These are phyloP conservation scores for Todiramphus chloris DNA, from an alignment of 2,113 vertebrate species.

Conservation along the genomic window DNA sequence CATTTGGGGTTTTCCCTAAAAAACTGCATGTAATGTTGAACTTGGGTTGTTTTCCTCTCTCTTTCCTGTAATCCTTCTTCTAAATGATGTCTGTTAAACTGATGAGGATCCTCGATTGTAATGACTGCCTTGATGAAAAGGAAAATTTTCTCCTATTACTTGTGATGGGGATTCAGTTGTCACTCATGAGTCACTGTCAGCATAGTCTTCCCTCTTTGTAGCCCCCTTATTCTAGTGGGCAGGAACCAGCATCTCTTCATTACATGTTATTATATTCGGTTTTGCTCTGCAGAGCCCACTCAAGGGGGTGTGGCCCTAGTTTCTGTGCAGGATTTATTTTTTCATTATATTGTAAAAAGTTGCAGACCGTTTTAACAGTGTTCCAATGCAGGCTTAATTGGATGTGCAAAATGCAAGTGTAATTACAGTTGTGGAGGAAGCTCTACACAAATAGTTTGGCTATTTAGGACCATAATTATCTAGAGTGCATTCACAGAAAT, in stretches of 20 bases:
- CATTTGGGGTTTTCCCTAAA: not conserved
- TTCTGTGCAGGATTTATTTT: not conserved
- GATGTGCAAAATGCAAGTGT: not conserved
- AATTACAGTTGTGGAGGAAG: not conserved
- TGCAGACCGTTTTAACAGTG: not conserved
- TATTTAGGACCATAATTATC: not conserved
- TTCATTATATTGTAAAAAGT: not conserved
- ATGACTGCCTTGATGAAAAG: not conserved
- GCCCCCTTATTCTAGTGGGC: rapidly evolving
- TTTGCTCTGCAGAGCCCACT: not conserved
- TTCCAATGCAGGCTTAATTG: not conserved
- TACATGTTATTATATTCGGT: not conserved
- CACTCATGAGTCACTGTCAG: rapidly evolving
- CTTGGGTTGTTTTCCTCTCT: not conserved
- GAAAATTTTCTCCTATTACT: not conserved
- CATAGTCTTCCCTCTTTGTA: not conserved
- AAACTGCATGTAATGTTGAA: not conserved
- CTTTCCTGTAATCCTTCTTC: not conserved
- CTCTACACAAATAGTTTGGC: not conserved
- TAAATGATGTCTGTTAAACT: not conserved
- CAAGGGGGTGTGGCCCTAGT: not conserved
- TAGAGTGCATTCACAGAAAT: not conserved
- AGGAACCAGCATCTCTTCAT: not conserved
- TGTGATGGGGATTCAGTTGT: rapidly evolving
- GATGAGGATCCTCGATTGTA: not conserved